Percentiles rank a stretch among this genome's conserved stretches.
phyloP scores from a whole-genome alignment of 1,140 invertebrate genomes.

The Zophobas atratus region DNA sequence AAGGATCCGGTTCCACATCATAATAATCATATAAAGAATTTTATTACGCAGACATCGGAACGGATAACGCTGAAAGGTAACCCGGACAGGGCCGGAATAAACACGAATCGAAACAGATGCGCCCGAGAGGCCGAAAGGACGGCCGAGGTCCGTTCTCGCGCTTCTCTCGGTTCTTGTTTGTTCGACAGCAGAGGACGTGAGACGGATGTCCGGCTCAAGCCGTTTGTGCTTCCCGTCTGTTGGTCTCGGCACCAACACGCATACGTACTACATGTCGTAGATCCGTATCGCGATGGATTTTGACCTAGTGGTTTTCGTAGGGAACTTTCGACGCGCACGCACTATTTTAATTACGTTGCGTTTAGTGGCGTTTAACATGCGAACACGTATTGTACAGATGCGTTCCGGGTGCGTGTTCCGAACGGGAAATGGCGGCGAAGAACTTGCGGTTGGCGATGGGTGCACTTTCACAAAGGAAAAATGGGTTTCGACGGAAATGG shows the following conservation, averaged over 20 bases:
- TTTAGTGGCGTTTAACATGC: constrained; percentile 48
- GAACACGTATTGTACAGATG: constrained; percentile 31
- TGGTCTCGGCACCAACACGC: constrained; percentile 22
- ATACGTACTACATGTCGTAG: constrained; percentile 1
- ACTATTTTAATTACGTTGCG: constrained; percentile 49
- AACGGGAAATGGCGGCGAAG: neutral
- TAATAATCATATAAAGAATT: constrained; percentile 39
- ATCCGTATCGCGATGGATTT: constrained; percentile 43
- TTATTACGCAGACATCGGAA: constrained; percentile 35
- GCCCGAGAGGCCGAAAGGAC: neutral
- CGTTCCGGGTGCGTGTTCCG: neutral
- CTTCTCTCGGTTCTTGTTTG: constrained; percentile 37
- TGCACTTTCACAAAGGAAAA: neutral
- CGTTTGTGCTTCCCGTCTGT: constrained; percentile 49
- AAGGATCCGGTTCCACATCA: constrained; percentile 33
- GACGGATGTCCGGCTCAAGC: constrained; percentile 49
- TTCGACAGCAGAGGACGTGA: constrained; percentile 37
- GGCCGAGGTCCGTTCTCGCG: constrained; percentile 17
- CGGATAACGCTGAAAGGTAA: constrained; percentile 13
- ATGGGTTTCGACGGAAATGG: neutral
- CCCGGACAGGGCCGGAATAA: constrained; percentile 3
- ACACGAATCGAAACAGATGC: constrained; percentile 2
- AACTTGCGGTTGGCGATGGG: neutral
- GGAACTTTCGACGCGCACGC: constrained; percentile 40
- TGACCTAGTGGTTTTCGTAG: constrained; percentile 47